Base-by-base conservation (phyloP, 2,888 invertebrate species). In the Thumatha senex region DNA sequence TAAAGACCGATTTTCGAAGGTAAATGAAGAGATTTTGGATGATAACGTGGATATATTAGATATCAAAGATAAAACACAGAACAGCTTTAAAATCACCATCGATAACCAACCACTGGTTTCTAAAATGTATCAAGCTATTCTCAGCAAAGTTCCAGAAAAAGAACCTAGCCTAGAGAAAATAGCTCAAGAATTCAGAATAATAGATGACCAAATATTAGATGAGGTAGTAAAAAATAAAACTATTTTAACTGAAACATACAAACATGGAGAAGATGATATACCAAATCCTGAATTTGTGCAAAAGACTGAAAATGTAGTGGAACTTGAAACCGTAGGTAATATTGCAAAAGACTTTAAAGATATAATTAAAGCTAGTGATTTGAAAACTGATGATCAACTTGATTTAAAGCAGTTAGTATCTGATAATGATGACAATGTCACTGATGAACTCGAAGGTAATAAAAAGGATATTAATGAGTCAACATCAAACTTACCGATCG, bases 21-120 rank as follows among this genome's bases (percentile, higher is more conserved):
- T 55, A 24, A 85, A 89, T 33, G 85, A 84, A 74, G 83, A 84
- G 13, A 71, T 85, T 11, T 49, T 85, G 4, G 82, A 79, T 15
- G 12, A 36, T 48, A 15, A 36, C 3, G 42, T 51, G 51, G n/a
- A n/a, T n/a, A 18, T 41, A 42, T 34, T 51, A 51, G 82, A 84
- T 72, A 83, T 80, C 51, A 54, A 82, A 35, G 86, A 86, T 62
- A 82, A 86, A 73, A 79, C 82, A 49, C n/a, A n/a, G n/a, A n/a
- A n/a, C n/a, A n/a, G n/a, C n/a, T n/a, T n/a, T 24, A 24, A 24
- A 24, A 53, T 61, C 63, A 66, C 67, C 69, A 69, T 67, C 69
- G 67, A 67, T 66, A 47, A 56, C 8, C 51, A 42, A 49, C 33
- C 45, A 51, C 53, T 54, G 42, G 43, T 46, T 13, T 52, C 51